Base-by-base conservation (phyloP, 1,140 invertebrate species). In the Drosophila funebris region DNA sequence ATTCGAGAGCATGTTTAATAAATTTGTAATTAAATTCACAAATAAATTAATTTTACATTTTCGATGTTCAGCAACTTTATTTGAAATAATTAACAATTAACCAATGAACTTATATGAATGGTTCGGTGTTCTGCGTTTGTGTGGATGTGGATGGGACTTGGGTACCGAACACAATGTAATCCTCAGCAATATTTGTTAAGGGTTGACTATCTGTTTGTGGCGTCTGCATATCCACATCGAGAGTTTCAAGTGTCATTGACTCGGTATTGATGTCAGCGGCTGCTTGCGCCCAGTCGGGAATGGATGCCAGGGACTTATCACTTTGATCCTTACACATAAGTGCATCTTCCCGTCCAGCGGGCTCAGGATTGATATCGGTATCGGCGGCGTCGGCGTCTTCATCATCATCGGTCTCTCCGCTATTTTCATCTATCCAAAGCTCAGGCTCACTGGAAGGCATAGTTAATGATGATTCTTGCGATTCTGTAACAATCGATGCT, bases 141-240 rank as follows among this genome's bases (percentile, higher is more conserved):
- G 81, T 85, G 16, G 81, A 85, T 1, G 81, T 57, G 9, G 36
- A 50, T 0, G 33, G 43, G 11, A 85, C 43, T 46, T 85, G 81
- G 1, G 81, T 77, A 20, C 46, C 33, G 36, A 85, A 85, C 0
- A 4, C 0, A 4, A 6, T n/a, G 29, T 84, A 84, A 2, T 87
- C 69, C 1, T 68, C 62, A 2, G n/a, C n/a, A n/a, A n/a, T n/a
- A 48, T 9, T 11, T 7, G n/a, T 7, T 1, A 54, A 5, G 1
- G 33, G 18, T 7, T 69, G 39, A 7, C 43, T 70, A 22, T 39
- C 36, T 6, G 44, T 58, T 24, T 27, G 44, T 9, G 14, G 58
- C 4, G 50, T 44, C 9, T 29, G 29, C 39, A 44, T 1, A 11
- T 53, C 48, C 0, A 56, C 4, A 6, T 66, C 62, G 9, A 24